phyloP scores from a whole-genome alignment of 2,888 invertebrate species.

The Caprella mutica region DNA sequence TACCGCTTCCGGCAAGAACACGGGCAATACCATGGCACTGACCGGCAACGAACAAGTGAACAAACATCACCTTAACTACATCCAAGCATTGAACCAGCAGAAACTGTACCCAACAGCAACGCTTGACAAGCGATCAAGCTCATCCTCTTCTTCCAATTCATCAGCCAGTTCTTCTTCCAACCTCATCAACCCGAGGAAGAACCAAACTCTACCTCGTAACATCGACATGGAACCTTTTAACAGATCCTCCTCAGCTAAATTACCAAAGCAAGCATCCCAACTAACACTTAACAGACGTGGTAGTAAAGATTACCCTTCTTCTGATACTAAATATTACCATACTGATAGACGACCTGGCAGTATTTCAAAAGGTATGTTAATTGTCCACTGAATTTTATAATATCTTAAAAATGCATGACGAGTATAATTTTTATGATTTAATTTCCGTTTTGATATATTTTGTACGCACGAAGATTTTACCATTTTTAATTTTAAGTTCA shows the following conservation, averaged over 20 bases:
- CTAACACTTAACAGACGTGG: background rate
- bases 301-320: slow-evolving; percentile 2
- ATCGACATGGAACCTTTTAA: background rate
- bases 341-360: slow-evolving; percentile 2
- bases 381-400: too few relatives aligned
- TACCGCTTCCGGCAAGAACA: slow-evolving; percentile 12
- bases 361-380: too few relatives aligned
- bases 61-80: slow-evolving; percentile 8
- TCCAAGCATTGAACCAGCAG: slow-evolving; percentile 24
- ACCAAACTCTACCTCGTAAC: slow-evolving; percentile 26
- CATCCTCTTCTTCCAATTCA: slow-evolving; percentile 17
- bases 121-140: slow-evolving; percentile 18
- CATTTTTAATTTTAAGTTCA: too few relatives aligned
- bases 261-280: too few relatives aligned
- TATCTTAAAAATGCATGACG: too few relatives aligned
- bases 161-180: slow-evolving; percentile 18
- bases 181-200: slow-evolving; percentile 11
- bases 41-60: background rate
- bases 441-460: too few relatives aligned
- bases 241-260: background rate
- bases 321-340: slow-evolving; percentile 8
- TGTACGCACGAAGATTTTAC: too few relatives aligned
- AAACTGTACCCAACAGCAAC: slow-evolving; percentile 28
- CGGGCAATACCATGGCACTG: background rate
- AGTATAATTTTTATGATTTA: too few relatives aligned